Evolutionary conservation across 2,797 vertebrate genomes (phyloP).

Genomic region (Danio jaintianensis): DNA sequence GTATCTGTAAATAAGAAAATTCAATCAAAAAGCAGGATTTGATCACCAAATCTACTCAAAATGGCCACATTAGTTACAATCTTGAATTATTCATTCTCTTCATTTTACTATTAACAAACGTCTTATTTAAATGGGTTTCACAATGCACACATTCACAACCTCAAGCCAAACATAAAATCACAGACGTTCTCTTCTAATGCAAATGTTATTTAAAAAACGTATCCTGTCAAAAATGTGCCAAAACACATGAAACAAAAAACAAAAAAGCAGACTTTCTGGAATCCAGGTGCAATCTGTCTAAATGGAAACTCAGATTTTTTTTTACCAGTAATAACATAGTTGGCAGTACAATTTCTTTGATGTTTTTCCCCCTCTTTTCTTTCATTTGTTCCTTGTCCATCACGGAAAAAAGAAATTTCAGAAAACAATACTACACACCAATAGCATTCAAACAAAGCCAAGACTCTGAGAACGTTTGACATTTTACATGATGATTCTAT

Average conservation of each 20-base stretch:
- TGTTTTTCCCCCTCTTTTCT: neutral
- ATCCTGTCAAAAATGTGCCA: neutral
- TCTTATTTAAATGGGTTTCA: neutral
- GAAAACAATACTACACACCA: conserved; percentile 8
- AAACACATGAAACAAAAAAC: neutral
- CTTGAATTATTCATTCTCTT: neutral
- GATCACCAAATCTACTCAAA: neutral
- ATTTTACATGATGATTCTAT: conserved; percentile 43
- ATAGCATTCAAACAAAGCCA: conserved; percentile 9
- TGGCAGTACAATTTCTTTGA: neutral
- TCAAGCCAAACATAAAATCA: neutral
- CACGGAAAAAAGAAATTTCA: neutral
- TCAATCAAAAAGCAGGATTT: neutral
- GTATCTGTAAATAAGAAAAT: neutral
- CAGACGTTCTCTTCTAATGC: neutral
- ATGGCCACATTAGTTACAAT: neutral
- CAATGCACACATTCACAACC: neutral
- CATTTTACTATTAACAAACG: too few relatives aligned
- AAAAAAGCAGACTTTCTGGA: neutral
- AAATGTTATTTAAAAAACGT: neutral
- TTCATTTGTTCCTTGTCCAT: conserved; percentile 35
- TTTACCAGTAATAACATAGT: neutral
- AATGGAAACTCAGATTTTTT: conserved; percentile 19
- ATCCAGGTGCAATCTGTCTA: conserved; percentile 22
- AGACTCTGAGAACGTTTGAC: conserved; percentile 30